phyloP scores from a whole-genome alignment of 2,797 vertebrate genomes.

The Denticeps clupeoides region DNA sequence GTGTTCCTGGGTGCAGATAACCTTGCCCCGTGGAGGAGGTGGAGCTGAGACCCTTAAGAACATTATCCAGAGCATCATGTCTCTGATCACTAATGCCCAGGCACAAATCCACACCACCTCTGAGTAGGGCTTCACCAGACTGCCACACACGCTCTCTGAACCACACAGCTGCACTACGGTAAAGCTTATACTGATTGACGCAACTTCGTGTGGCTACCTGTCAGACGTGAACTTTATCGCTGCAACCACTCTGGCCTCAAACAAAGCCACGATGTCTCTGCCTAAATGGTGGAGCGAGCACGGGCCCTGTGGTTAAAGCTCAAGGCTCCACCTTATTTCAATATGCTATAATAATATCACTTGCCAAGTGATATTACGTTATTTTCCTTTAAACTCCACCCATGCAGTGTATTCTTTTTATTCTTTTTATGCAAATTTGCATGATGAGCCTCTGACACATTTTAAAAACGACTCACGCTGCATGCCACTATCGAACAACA shows the following conservation, averaged over 20 bases:
- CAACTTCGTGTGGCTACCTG: too few relatives aligned
- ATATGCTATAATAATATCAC: too few relatives aligned
- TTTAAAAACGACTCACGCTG: too few relatives aligned
- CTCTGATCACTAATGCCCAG: constrained; percentile 35
- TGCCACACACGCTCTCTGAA: not conserved
- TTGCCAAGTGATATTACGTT: too few relatives aligned
- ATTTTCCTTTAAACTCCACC: too few relatives aligned
- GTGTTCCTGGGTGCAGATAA: constrained; percentile 16
- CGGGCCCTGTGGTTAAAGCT: too few relatives aligned
- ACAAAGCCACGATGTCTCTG: constrained; percentile 2
- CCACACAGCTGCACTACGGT: constrained; percentile 20
- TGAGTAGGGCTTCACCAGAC: constrained; percentile 19
- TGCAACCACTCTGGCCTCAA: not conserved
- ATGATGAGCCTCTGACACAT: not conserved
- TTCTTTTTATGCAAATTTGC: not conserved
- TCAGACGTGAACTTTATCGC: too few relatives aligned
- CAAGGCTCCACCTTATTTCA: too few relatives aligned
- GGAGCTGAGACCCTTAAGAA: constrained; percentile 44
- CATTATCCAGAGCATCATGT: constrained; percentile 39
- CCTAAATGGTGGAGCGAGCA: too few relatives aligned
- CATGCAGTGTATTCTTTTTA: too few relatives aligned
- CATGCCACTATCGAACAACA: too few relatives aligned
- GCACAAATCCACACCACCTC: constrained; percentile 23
- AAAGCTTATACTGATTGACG: constrained; percentile 12
- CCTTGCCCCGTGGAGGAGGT: constrained; percentile 30